Evolutionary conservation across 2,797 vertebrate species (phyloP).

Genomic region (Tolypeutes matacus): DNA sequence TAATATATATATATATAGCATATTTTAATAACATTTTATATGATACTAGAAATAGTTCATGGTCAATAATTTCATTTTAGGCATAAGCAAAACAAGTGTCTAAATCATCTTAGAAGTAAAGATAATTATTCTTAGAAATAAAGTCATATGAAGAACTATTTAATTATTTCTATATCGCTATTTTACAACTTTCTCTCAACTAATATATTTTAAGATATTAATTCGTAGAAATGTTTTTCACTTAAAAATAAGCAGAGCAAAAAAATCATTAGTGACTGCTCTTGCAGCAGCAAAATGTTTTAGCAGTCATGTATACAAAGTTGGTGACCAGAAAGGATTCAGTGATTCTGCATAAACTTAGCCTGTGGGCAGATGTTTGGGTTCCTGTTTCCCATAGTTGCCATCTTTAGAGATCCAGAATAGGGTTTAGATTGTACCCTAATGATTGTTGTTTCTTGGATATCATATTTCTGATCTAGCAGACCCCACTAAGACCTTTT

Average conservation of each 20-base stretch:
- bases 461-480: constrained; percentile 34
- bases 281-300: not conserved
- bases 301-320: not conserved
- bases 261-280: not conserved
- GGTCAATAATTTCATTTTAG: constrained; percentile 11
- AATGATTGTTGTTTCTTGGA: constrained; percentile 49
- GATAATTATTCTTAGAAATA: not conserved
- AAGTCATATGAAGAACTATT: constrained; percentile 8
- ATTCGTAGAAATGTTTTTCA: constrained; percentile 35
- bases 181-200: not conserved
- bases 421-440: constrained; percentile 58
- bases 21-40: not conserved
- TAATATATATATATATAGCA: not conserved
- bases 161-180: constrained; percentile 11
- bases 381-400: constrained; percentile 52
- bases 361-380: not conserved
- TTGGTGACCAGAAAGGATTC: not conserved
- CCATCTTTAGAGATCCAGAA: constrained; percentile 53
- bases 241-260: constrained; percentile 14
- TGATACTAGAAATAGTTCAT: constrained; percentile 19
- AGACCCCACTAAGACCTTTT: constrained; percentile 22
- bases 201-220: constrained; percentile 58
- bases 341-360: constrained; percentile 10
- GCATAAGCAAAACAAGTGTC: not conserved
- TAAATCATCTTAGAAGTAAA: constrained; percentile 59